phyloP scores from a whole-genome alignment of 2,888 invertebrate genomes.

The Perizoma flavofasciatum region DNA sequence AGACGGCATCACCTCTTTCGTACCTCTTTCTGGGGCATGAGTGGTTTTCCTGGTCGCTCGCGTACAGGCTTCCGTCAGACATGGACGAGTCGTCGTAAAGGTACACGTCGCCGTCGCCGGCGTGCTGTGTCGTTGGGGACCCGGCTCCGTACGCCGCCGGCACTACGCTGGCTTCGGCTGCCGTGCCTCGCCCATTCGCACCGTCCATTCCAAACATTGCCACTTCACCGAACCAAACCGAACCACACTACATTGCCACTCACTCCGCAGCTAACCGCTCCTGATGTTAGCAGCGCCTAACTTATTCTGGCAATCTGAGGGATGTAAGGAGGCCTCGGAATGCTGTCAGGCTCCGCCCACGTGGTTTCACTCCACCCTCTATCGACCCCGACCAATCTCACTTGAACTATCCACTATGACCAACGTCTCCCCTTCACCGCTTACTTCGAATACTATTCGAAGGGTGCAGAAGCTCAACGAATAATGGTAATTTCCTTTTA shows the following conservation, averaged over 20 bases:
- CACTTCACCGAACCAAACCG: not conserved
- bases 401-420: constrained; percentile 14
- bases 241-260: constrained; percentile 8
- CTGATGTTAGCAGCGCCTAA: constrained; percentile 7
- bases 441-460: not conserved
- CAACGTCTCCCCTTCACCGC: constrained; percentile 1
- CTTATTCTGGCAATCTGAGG: constrained; percentile 17
- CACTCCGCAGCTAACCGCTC: constrained; percentile 9
- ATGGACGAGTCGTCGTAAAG: constrained; percentile 85
- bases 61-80: constrained; percentile 88
- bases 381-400: constrained; percentile 24
- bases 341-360: constrained; percentile 32
- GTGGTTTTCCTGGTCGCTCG: constrained; percentile 93
- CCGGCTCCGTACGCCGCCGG: constrained; percentile 79
- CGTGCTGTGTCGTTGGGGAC: constrained; percentile 57
- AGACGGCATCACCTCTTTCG: not conserved
- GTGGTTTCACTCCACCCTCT: constrained; percentile 26
- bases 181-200: constrained; percentile 41
- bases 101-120: constrained; percentile 86
- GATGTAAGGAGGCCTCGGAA: constrained; percentile 17
- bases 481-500: not conserved
- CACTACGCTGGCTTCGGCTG: constrained; percentile 51
- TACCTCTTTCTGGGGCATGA: constrained; percentile 87
- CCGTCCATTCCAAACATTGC: constrained; percentile 59
- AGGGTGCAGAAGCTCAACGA: constrained; percentile 20